These are phyloP conservation scores for Byasa hedistus DNA, from an alignment of 2,888 invertebrate species.

Conservation along the genomic window DNA sequence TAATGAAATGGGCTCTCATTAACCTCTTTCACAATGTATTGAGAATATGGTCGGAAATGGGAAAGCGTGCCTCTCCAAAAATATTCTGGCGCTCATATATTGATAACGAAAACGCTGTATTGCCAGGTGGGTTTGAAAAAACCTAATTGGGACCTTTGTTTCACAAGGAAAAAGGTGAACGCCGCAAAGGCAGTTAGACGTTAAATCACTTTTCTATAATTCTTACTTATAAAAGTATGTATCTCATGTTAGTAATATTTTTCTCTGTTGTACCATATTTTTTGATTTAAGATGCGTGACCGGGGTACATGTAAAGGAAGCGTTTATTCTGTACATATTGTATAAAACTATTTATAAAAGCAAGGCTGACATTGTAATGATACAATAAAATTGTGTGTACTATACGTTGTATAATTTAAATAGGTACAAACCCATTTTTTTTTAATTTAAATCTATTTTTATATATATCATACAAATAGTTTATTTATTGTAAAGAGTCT, in stretches of 20 bases:
- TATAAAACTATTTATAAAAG: conserved; percentile 74
- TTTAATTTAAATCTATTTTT: no score
- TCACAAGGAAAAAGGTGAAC: no score
- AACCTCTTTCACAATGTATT: no score
- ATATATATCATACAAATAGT: no score
- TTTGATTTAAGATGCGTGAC: conserved; percentile 72
- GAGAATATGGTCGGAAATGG: conserved; percentile 3
- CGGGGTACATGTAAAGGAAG: conserved; percentile 39
- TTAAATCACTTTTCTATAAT: conserved; percentile 49
- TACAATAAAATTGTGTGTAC: conserved; percentile 79
- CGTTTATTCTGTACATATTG: conserved; percentile 74
- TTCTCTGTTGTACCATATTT: conserved; percentile 50
- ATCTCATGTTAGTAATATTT: conserved; percentile 38
- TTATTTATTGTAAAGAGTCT: no score
- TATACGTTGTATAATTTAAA: conserved; percentile 37
- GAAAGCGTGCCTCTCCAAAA: no score
- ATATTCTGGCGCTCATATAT: no score
- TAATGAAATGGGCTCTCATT: conserved; percentile 32
- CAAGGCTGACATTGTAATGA: conserved; percentile 79
- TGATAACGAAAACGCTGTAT: no score
- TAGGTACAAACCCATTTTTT: no score
- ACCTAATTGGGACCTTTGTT: no score
- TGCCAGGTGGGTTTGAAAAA: no score
- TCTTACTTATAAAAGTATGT: conserved; percentile 41
- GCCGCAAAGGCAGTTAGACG: neutral